Evolutionary conservation across 1,140 invertebrate species (phyloP).

Genomic region (Drosophila varians): DNA sequence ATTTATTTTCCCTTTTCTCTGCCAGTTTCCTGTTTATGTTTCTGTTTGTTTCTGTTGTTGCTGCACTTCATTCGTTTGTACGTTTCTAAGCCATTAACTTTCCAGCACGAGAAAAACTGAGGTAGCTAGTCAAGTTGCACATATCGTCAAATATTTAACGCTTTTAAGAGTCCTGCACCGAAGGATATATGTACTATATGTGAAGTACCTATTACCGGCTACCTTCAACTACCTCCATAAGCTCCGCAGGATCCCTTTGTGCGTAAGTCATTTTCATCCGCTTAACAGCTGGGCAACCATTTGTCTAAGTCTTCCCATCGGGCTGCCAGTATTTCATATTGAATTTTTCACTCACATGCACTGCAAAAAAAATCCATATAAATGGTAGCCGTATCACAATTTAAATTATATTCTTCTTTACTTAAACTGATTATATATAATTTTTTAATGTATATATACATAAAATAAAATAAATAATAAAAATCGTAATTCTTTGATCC

Average conservation of each 20-base stretch:
- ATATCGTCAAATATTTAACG: constrained; percentile 79
- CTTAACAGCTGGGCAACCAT: constrained; percentile 38
- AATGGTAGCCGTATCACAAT: too few relatives aligned
- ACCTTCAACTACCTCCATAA: neutral
- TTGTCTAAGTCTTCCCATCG: constrained; percentile 44
- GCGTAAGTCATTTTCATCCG: constrained; percentile 49
- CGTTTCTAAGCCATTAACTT: constrained; percentile 75
- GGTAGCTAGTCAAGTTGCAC: constrained; percentile 23
- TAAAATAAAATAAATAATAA: too few relatives aligned
- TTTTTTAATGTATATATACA: too few relatives aligned
- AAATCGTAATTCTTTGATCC: too few relatives aligned
- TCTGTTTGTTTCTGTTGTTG: constrained; percentile 15
- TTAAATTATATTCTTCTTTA: too few relatives aligned
- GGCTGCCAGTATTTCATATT: constrained; percentile 48
- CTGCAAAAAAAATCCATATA: neutral
- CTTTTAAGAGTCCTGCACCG: constrained; percentile 64
- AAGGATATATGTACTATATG: neutral
- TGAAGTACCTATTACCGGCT: constrained; percentile 5
- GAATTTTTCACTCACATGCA: constrained; percentile 38
- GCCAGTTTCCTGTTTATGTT: constrained; percentile 20
- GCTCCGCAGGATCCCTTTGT: constrained; percentile 20
- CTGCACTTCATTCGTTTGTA: constrained; percentile 66
- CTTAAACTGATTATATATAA: too few relatives aligned
- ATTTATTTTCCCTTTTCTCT: constrained; percentile 50
- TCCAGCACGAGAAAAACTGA: constrained; percentile 9